Evolutionary conservation across 2,797 vertebrate genomes (phyloP).

Genomic region (Aldrovandia affinis): DNA sequence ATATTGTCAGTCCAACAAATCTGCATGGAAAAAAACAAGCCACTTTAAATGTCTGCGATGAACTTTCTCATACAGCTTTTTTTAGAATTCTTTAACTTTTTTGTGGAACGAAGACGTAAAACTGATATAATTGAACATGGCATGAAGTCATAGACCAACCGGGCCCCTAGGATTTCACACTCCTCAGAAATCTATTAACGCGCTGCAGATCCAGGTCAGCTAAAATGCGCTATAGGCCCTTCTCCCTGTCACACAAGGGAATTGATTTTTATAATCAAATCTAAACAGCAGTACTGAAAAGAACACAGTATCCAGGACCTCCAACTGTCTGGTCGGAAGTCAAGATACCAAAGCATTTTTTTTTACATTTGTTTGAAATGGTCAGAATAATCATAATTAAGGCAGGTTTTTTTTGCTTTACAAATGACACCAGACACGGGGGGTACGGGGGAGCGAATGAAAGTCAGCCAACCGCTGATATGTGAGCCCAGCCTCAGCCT

Average conservation of each 20-base stretch:
- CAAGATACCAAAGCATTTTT: neutral
- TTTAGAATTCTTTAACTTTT: neutral
- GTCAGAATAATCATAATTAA: too few species aligned
- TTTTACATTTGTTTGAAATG: too few species aligned
- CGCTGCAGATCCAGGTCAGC: neutral
- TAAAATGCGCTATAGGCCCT: neutral
- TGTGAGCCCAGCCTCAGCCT: neutral
- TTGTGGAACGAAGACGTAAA: neutral
- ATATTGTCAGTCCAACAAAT: neutral
- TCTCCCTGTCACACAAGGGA: neutral
- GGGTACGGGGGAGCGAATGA: too few species aligned
- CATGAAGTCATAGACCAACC: neutral
- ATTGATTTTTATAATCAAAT: conserved; percentile 7
- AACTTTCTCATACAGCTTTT: neutral
- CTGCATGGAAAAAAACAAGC: neutral
- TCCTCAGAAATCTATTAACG: neutral
- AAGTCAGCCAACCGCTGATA: neutral
- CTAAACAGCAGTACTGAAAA: neutral
- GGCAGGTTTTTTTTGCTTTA: too few species aligned
- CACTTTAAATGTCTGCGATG: neutral
- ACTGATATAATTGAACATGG: neutral
- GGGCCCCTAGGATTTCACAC: neutral
- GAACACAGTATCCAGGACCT: neutral
- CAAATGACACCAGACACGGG: too few species aligned
- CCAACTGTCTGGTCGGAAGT: neutral